phyloP scores from a whole-genome alignment of 2,888 invertebrate species.

The Masnerella sp. region DNA sequence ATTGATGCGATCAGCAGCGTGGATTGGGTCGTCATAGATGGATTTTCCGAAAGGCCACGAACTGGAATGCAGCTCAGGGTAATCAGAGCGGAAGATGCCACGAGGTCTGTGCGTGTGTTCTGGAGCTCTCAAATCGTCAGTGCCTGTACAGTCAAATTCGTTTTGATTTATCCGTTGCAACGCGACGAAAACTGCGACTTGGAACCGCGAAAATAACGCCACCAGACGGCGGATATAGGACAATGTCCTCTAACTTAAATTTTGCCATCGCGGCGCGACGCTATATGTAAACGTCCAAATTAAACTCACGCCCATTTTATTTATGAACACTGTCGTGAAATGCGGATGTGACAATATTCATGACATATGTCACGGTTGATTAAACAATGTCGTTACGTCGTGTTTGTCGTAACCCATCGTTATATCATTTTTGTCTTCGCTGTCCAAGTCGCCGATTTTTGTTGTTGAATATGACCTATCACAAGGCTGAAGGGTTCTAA shows the following conservation, averaged over 20 bases:
- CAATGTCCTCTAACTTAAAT: constrained; percentile 42
- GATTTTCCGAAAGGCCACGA: constrained; percentile 90
- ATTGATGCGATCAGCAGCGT: constrained; percentile 89
- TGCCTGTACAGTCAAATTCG: constrained; percentile 80
- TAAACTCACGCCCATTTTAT: constrained; percentile 18
- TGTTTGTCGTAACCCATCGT: background rate
- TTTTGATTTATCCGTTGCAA: background rate
- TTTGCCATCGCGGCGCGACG: background rate
- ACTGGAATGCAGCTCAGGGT: constrained; percentile 84
- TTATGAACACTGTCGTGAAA: constrained; percentile 32
- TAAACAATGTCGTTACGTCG: constrained; percentile 10
- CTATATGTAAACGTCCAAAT: constrained; percentile 17
- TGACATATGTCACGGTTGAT: constrained; percentile 23
- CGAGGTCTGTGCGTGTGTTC: constrained; percentile 85
- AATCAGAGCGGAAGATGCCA: constrained; percentile 84
- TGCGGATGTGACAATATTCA: constrained; percentile 22
- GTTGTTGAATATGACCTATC: too few relatives aligned
- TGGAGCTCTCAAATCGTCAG: constrained; percentile 94
- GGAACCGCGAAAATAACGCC: background rate
- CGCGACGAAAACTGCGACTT: background rate
- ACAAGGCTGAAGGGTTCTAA: too few relatives aligned
- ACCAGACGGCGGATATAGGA: constrained; percentile 21
- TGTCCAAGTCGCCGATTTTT: too few relatives aligned
- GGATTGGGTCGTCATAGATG: constrained; percentile 91
- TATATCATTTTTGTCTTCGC: constrained; percentile 7